Base-by-base conservation (phyloP, 2,888 invertebrate species). In the Subacronicta megacephala region DNA sequence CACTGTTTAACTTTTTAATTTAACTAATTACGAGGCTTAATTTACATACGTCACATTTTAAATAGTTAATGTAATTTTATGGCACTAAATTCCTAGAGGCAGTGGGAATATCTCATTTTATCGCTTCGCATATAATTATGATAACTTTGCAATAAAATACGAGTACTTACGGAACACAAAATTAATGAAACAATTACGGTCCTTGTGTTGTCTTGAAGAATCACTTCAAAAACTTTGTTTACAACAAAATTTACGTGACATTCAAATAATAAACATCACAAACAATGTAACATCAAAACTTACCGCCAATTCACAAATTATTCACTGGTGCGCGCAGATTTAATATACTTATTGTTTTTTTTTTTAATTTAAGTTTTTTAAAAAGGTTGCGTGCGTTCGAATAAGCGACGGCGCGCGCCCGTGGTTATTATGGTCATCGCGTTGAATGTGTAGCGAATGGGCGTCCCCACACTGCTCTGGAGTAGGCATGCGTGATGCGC, bases 401-500 rank as follows among this genome's bases (percentile, higher is more conserved):
- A 42, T 61, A 56, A 40, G 40, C 31, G 15, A 52, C 47, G 38
- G 64, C 42, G 53, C 72, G 66, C 75, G 72, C 57, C 60, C 60
- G 70, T 75, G 61, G 55, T 57, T 57, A 63, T 72, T 68, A 63
- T 76, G 78, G 75, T 80, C 79, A 82, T 76, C 82, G 78, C 79
- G 78, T 59, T 56, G 62, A 75, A 13, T 76, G 66, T 62, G 70
- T 61, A 64, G 61, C 62, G 69, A 81, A 71, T 75, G 80, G 70
- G 75, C 69, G 75, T 59, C 58, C 61, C 63, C 71, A 69, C 72
- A 63, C 62, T 59, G 60, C 68, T 69, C 70, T 53, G 63, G 75
- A 61, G 71, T 77, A 85, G 84, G 79, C 89, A 90, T 89, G 89
- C 89, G 89, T 89, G 85, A 56, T 81, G 72, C 78, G 83, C 64